Conservation (phyloP, 2,888 invertebrate genomes). For the Phengaris arion region DNA sequence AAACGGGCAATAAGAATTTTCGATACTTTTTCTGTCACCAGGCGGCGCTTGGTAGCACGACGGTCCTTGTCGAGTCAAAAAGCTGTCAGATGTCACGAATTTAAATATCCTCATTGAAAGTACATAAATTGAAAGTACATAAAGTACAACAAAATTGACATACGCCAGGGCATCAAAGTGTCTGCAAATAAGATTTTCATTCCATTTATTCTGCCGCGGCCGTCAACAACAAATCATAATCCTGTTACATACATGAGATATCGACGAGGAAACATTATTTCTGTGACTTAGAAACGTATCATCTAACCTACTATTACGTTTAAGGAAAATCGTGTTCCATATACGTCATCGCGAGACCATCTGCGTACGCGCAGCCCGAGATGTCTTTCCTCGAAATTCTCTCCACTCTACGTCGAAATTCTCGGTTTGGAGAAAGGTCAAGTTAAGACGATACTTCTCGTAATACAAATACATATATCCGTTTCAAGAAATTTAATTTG, state of each 20-base stretch:
- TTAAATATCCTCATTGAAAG: background rate
- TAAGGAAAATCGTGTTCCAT: conserved; percentile 35
- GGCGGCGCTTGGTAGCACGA: no score
- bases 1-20: no score
- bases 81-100: no score
- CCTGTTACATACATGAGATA: background rate
- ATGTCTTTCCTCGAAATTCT: conserved; percentile 36
- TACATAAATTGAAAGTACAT: no score
- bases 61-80: no score
- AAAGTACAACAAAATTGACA: background rate
- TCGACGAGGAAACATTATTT: conserved; percentile 7
- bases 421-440: background rate
- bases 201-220: background rate
- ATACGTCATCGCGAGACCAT: conserved; percentile 34
- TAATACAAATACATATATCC: background rate
- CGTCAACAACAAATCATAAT: background rate
- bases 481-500: background rate
- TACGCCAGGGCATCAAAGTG: background rate
- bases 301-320: conserved; percentile 32
- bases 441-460: background rate
- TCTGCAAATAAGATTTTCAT: background rate
- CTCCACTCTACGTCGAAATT: conserved; percentile 13
- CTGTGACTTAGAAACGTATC: conserved; percentile 16
- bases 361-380: conserved; percentile 31
- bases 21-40: no score